phyloP scores from a whole-genome alignment of 1,140 invertebrate genomes.

The Rhopalosiphum padi region DNA sequence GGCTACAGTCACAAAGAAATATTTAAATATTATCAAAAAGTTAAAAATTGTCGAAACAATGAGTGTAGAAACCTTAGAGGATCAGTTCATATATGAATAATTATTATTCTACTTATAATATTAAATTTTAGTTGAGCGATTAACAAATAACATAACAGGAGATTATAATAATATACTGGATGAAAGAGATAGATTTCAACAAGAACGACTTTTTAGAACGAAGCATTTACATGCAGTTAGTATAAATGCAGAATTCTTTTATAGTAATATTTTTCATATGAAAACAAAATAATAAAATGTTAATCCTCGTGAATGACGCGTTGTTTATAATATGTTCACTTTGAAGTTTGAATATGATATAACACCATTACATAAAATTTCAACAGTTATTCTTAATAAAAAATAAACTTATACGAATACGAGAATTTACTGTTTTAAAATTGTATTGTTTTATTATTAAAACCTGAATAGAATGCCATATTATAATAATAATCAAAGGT shows the following conservation, averaged over 20 bases:
- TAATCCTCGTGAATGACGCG: neutral
- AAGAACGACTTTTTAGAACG: neutral
- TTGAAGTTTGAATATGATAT: neutral
- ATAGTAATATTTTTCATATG: neutral
- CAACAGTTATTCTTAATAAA: neutral
- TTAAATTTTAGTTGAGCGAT: neutral
- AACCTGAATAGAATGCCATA: neutral
- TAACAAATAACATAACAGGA: neutral
- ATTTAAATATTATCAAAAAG: neutral
- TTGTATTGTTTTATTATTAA: neutral
- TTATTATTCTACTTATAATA: neutral
- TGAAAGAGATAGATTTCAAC: neutral
- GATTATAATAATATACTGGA: neutral
- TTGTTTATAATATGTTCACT: neutral
- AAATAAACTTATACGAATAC: neutral
- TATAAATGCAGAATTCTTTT: neutral
- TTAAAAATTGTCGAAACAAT: neutral
- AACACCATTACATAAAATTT: neutral
- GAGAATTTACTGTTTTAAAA: neutral
- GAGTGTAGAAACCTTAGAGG: neutral
- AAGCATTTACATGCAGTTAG: neutral
- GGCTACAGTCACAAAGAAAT: neutral
- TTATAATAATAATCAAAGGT: neutral
- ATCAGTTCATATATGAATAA: neutral
- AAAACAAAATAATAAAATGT: conserved; percentile 10